Conservation (phyloP, 1,140 invertebrate species). For the Parasteatoda tepidariorum region DNA sequence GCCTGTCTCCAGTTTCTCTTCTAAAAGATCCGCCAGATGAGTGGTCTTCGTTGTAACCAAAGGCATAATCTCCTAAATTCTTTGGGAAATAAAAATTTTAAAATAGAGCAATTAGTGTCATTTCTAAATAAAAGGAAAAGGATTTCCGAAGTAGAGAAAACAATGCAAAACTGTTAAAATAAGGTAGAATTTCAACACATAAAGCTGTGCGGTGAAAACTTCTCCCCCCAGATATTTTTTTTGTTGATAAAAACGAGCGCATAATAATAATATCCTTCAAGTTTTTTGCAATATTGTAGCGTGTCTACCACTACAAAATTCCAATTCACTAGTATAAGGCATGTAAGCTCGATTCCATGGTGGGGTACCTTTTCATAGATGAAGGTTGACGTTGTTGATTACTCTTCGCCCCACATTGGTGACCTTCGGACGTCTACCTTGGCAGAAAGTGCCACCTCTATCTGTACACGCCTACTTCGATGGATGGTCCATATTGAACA, state of each 20-base stretch:
- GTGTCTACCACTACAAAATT: no score
- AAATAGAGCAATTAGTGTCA: not conserved
- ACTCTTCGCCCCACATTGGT: no score
- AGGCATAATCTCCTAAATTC: slow-evolving; percentile 62
- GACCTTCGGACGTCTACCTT: no score
- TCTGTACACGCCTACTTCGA: no score
- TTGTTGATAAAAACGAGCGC: not conserved
- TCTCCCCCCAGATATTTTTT: not conserved
- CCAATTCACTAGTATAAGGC: no score
- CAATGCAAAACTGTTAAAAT: not conserved
- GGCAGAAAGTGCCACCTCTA: no score
- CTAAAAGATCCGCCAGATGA: slow-evolving; percentile 64
- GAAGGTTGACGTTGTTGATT: no score
- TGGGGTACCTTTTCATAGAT: no score
- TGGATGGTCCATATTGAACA: no score
- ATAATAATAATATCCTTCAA: not conserved
- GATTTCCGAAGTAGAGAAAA: not conserved
- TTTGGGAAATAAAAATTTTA: not conserved
- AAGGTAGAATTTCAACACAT: no score
- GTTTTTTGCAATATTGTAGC: no score
- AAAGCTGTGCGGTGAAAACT: not conserved
- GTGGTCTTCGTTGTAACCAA: slow-evolving; percentile 65
- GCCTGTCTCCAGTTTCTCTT: slow-evolving; percentile 61
- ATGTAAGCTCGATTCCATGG: no score
- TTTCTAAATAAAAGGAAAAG: not conserved